Evolutionary conservation across 2,797 vertebrate species (phyloP), one percentile per base, ranked within the genome.

Genomic region (Danio albolineatus): DNA sequence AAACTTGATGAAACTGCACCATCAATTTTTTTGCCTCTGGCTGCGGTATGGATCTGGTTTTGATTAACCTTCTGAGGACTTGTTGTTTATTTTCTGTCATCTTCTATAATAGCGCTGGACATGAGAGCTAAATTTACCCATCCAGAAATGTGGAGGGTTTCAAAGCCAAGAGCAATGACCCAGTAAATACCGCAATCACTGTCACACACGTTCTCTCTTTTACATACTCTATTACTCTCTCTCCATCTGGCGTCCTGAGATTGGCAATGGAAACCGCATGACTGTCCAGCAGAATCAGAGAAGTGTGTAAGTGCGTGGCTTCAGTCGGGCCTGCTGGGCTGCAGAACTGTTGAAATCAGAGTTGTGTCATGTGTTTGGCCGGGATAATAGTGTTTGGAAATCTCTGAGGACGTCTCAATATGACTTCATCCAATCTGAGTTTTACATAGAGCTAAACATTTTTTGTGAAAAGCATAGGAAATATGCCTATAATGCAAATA

Each of bases 111-210:
- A 53, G 54, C 5, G 6, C 14, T 36, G 65, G 12, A 70, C 17
- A 51, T 44, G 16, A 48, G 56, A 46, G 49, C 79, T 78, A 78
- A 79, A 84, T 81, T 53, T 78, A 81, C 67, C 39, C 77, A 70
- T 76, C 49, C 38, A 66, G 41, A 79, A 65, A 72, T 80, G 72
- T 67, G 46, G 46, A 67, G 73, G 72, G 71, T 76, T 19, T 13
- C 19, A 67, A 78, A 77, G 72, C 80, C 79, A 78, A 73, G 36
- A 80, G 76, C 76, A 80, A 80, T 65, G 56, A 74, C 57, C 81
- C 54, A 74, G 74, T 76, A 83, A 85, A 81, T 65, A 78, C 77
- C 61, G 17, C 36, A 80, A 62, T 64, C 64, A 67, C 66, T 64
- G 36, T 57, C 61, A 49, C 70, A 73, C 78, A 67, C 17, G 12